Percentiles rank a stretch among this genome's conserved stretches.
These are phyloP conservation scores for Muraenolepis orangiensis DNA, from an alignment of 2,797 vertebrate genomes.

Conservation along the genomic window DNA sequence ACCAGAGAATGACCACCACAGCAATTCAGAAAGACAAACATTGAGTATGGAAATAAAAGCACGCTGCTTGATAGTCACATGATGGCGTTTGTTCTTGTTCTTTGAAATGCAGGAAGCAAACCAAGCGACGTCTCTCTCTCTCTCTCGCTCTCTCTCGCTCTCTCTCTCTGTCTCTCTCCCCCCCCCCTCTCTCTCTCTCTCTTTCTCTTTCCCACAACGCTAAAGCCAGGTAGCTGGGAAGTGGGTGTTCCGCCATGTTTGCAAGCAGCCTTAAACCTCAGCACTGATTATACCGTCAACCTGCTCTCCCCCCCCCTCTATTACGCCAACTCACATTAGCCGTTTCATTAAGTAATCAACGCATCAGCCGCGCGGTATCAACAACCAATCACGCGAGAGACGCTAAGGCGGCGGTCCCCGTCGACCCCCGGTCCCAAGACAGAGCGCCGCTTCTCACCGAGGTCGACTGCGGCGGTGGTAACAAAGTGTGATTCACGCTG, in stretches of 20 bases:
- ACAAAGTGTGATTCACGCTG: neutral
- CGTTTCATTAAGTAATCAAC: neutral
- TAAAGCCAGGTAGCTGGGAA: neutral
- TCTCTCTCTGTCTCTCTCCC: no score
- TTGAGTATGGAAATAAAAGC: neutral
- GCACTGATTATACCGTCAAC: neutral
- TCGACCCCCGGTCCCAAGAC: neutral
- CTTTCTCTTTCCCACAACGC: neutral
- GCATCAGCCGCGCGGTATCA: neutral
- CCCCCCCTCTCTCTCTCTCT: no score
- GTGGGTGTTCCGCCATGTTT: neutral
- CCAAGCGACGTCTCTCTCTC: neutral
- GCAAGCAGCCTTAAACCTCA: neutral
- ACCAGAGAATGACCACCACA: neutral
- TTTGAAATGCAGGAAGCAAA: neutral
- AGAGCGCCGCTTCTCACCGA: neutral
- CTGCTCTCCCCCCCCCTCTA: no score
- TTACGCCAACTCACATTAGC: neutral
- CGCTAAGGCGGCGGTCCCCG: neutral
- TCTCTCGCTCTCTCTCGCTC: no score
- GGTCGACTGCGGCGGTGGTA: no score
- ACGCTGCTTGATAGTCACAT: neutral
- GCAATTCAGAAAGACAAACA: neutral
- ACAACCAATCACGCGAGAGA: neutral
- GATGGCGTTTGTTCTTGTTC: neutral